Evolutionary conservation across 2,888 invertebrate genomes (phyloP), one percentile per base, ranked within the genome.

Genomic region (Conops quadrifasciatus): DNA sequence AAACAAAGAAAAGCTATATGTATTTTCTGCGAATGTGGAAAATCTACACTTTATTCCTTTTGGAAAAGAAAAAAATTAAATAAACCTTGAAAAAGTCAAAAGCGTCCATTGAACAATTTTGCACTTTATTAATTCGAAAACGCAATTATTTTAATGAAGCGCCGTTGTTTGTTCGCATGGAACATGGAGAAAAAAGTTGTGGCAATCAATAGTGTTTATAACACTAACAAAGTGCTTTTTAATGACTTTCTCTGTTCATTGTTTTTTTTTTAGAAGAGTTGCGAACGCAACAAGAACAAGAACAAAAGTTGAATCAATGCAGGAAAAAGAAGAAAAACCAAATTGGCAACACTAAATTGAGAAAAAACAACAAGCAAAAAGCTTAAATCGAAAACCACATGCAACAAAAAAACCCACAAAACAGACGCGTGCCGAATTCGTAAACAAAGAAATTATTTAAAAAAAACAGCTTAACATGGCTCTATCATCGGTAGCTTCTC

Each of bases 391-490:
- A 36, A 36, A 36, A 36, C 36, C 36, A 36, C 36, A 36, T 28
- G 58, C 16, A 28, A 28, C 45, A 45, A 26, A 47, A n/a, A 47
- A 67, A 56, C 49, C 28, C 28, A 15, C 26, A 71, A 83, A 77
- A 75, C 79, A 79, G 82, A 83, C 81, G 81, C 81, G 81, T 81
- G 81, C 82, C 82, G 81, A 82, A 83, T 82, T 82, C 77, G 79
- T 82, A 83, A 77, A 74, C 75, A 81, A 76, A 77, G 76, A 62
- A 45, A 43, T 45, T n/a, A 11, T 28, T 13, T 30, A 49, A 45
- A 15, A 11, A 21, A 11, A 9, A n/a, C 4, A n/a, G 1, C 3
- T 19, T 53, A 53, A 21, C 19, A 24, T 21, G n/a, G 24, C 21
- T 21, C n/a, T 53, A 21, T 19, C 19, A 24, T 21, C 53, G 9